These are phyloP conservation scores for Porites divaricata DNA, from an alignment of 92 coral and sea anemone genomes.

Conservation along the genomic window DNA sequence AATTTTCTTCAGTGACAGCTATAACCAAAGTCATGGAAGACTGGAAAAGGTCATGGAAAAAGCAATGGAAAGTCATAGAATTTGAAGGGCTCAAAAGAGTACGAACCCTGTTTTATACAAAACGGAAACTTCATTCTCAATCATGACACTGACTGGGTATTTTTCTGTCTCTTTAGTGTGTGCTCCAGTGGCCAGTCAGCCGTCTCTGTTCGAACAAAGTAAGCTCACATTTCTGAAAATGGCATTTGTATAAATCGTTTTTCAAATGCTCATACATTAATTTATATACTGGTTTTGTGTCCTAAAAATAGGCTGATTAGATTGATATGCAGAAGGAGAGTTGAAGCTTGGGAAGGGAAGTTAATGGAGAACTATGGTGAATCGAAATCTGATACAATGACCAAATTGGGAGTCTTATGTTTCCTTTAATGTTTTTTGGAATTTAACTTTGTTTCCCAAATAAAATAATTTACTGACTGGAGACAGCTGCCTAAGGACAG, in stretches of 20 bases:
- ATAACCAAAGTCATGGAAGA: too few relatives aligned
- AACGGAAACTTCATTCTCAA: neutral
- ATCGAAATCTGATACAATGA: conserved; percentile 10
- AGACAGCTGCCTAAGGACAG: too few relatives aligned
- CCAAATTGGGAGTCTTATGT: neutral
- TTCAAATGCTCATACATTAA: neutral
- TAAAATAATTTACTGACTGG: neutral
- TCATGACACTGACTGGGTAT: neutral
- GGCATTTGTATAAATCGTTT: neutral
- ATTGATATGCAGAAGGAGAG: neutral
- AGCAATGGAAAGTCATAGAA: too few relatives aligned
- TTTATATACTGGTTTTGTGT: neutral
- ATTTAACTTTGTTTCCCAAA: neutral
- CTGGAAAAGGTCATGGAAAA: too few relatives aligned
- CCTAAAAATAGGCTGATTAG: neutral
- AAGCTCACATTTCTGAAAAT: conserved; percentile 14
- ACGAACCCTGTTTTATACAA: neutral
- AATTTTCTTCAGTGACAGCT: too few relatives aligned
- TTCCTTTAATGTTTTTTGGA: neutral
- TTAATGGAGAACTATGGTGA: conserved; percentile 17
- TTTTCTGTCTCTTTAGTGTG: conserved; percentile 3
- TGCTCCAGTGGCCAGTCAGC: neutral
- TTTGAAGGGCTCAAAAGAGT: too few relatives aligned
- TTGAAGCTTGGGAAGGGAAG: neutral
- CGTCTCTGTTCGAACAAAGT: conserved; percentile 6